These are phyloP conservation scores for Lumbricus terrestris DNA, from an alignment of 2,888 invertebrate species.

Conservation along the genomic window DNA sequence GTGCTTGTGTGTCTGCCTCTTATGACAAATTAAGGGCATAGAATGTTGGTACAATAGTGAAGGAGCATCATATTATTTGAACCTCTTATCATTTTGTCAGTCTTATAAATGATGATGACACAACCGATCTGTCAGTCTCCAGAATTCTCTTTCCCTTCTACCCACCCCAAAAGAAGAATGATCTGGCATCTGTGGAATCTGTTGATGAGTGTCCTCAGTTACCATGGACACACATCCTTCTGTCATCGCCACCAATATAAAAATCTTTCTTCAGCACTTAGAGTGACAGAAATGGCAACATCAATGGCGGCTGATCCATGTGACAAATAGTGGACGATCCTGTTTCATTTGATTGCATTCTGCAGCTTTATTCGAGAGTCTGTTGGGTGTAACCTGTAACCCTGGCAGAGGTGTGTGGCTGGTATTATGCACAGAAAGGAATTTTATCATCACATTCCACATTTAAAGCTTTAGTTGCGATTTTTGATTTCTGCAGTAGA, in stretches of 20 bases:
- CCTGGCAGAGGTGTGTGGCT: not conserved
- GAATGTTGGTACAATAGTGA: not conserved
- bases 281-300: not conserved
- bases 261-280: not conserved
- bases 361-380: not conserved
- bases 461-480: not conserved
- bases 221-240: not conserved
- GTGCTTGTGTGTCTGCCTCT: not conserved
- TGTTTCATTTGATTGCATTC: not conserved
- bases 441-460: not conserved
- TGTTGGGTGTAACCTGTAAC: not conserved
- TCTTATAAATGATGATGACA: not conserved
- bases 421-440: not conserved
- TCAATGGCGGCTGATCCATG: not conserved
- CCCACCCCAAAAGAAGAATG: not conserved
- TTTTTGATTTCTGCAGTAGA: not conserved
- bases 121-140: not conserved
- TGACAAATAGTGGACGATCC: not conserved
- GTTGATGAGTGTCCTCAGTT: not conserved
- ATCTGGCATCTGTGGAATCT: not conserved
- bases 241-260: not conserved
- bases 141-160: not conserved
- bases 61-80: not conserved
- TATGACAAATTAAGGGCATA: not conserved
- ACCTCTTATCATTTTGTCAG: too few species aligned